Evolutionary conservation across 2,888 invertebrate genomes (phyloP).

Genomic region (Yponomeuta evonymella): DNA sequence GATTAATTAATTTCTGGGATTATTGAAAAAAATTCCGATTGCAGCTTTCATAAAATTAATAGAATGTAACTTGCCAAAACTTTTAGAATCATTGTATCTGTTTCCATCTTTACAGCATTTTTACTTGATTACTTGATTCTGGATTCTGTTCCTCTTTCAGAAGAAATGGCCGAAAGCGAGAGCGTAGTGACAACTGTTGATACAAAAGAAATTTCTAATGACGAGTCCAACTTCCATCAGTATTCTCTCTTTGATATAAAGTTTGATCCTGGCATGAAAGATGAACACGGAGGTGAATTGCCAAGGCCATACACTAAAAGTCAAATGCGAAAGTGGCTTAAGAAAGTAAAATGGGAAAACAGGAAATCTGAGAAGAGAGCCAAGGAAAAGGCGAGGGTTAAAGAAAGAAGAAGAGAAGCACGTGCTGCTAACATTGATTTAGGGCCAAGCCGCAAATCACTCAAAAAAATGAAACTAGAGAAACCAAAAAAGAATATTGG

Average conservation of each 20-base stretch:
- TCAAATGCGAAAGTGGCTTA: constrained; percentile 81
- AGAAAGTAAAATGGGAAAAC: constrained; percentile 84
- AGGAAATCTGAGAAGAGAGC: constrained; percentile 81
- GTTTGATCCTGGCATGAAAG: constrained; percentile 65
- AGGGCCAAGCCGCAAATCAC: constrained; percentile 86
- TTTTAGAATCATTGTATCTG: too few relatives aligned
- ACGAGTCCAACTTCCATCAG: constrained; percentile 36
- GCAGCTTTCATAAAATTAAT: too few relatives aligned
- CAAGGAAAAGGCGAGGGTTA: constrained; percentile 83
- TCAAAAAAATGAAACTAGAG: constrained; percentile 84
- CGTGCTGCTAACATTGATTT: constrained; percentile 81
- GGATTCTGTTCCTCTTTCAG: not conserved
- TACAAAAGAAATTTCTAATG: not conserved
- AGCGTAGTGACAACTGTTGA: not conserved
- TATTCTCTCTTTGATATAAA: constrained; percentile 58
- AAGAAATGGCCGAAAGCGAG: constrained; percentile 1
- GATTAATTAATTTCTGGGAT: too few relatives aligned
- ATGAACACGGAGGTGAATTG: constrained; percentile 58
- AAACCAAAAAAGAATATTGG: constrained; percentile 81
- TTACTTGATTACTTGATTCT: not conserved
- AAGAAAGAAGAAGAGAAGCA: constrained; percentile 81
- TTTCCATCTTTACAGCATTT: too few relatives aligned
- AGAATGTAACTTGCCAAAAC: too few relatives aligned
- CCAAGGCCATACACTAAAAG: constrained; percentile 76
- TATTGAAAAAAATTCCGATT: too few relatives aligned